Base-by-base conservation (phyloP, 1,140 invertebrate species). In the Aporrectodea caliginosa region DNA sequence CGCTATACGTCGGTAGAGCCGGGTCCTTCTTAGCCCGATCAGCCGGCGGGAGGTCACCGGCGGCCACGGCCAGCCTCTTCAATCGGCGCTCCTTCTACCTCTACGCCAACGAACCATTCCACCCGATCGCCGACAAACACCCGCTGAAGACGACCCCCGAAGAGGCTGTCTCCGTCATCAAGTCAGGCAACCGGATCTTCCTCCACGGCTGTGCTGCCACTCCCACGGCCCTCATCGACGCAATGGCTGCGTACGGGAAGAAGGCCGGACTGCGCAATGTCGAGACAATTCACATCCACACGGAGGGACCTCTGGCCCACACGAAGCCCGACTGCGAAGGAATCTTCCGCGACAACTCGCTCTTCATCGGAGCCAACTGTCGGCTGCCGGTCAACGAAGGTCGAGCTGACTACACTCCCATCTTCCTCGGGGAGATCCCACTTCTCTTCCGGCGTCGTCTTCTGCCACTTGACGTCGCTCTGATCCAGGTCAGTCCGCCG, bases 381-480 rank as follows among this genome's bases (percentile, higher is more conserved):
- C 90, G 96, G 31, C 91, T 93, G 85, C 92, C 94, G 0, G 94
- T 98, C 2, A 93, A 93, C 33, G 93, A 86, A 34, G 95, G 96
- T 0, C 90, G 93, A 74, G 94, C 92, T 0, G 96, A 98, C 86
- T 93, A 91, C 81, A 92, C 96, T 71, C 95, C 95, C 0, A 96
- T 97, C 81, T 98, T 97, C 87, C 90, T 98, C 0, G 92, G 93
- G 80, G 96, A 98, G 87, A 97, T 97, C 84, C 96, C 96, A 0
- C 90, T 92, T 73, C 88, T 98, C 12, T 98, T 98, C 88, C 91
- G 94, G 83, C 90, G 92, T 76, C 92, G 93, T 82, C 93, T 96
- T 80, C 90, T 97, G 22, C 90, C 92, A 84, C 93, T 95, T 0
- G 93, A 97, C 88, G 93, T 97, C 30, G 91, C 94, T 14, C 87